Percentiles rank a stretch among this genome's conserved stretches.
phyloP scores from a whole-genome alignment of 2,113 vertebrate genomes.

The Tragelaphus scriptus region DNA sequence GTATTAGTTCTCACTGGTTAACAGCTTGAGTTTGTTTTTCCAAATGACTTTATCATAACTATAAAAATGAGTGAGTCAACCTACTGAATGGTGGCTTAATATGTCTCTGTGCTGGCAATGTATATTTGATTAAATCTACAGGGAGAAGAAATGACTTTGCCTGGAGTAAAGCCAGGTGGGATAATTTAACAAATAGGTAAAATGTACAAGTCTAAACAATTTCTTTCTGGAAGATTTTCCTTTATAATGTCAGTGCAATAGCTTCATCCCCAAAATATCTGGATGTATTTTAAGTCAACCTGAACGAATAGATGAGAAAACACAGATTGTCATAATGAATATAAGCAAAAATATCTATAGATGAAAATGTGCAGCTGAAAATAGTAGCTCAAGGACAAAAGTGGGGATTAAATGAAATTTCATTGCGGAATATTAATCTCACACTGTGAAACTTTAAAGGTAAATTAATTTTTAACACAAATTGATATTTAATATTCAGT shows the following conservation, averaged over 20 bases:
- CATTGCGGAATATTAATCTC: background rate
- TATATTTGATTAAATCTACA: slow-evolving; percentile 45
- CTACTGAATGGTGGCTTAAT: background rate
- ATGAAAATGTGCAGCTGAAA: slow-evolving; percentile 14
- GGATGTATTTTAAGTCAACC: slow-evolving; percentile 46
- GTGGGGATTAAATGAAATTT: slow-evolving; percentile 27
- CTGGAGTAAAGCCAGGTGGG: background rate
- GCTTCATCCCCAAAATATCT: slow-evolving; percentile 32
- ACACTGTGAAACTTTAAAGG: background rate
- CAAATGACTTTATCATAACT: slow-evolving; percentile 36
- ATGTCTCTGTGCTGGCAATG: slow-evolving; percentile 21
- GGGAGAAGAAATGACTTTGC: slow-evolving; percentile 41
- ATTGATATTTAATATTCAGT: slow-evolving; percentile 19
- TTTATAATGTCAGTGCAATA: slow-evolving; percentile 13
- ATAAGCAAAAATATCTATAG: slow-evolving; percentile 14
- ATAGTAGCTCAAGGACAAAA: background rate
- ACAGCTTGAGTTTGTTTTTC: slow-evolving; percentile 63
- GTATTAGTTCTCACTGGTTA: slow-evolving; percentile 7
- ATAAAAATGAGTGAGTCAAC: slow-evolving; percentile 48
- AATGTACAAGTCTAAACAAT: slow-evolving; percentile 52
- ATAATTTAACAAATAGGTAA: slow-evolving; percentile 45
- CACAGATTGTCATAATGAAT: background rate
- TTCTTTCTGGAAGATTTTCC: slow-evolving; percentile 33
- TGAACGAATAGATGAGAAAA: background rate
- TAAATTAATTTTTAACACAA: background rate